Conservation (phyloP, 1,140 invertebrate species). For the Heliconius congener region DNA sequence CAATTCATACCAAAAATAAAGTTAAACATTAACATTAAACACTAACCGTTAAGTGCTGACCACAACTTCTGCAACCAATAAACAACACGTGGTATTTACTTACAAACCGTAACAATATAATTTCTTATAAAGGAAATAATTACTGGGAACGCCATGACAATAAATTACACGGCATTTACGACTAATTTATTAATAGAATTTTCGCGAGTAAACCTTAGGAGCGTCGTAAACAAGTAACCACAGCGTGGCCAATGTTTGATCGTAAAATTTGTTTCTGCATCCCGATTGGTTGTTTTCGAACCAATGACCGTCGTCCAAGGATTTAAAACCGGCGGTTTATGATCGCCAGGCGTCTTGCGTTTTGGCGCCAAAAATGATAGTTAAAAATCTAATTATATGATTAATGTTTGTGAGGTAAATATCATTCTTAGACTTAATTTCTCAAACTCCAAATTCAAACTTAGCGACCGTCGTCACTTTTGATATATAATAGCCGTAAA, state of each 20-base stretch:
- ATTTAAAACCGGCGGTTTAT: slow-evolving; percentile 79
- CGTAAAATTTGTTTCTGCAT: slow-evolving; percentile 67
- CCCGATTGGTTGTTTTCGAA: slow-evolving; percentile 61
- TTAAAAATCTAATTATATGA: slow-evolving; percentile 31
- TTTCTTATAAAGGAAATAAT: slow-evolving; percentile 77
- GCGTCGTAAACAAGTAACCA: slow-evolving; percentile 73
- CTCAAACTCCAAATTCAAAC: too few relatives aligned
- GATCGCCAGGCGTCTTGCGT: slow-evolving; percentile 66
- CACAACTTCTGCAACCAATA: slow-evolving; percentile 8
- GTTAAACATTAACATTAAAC: background rate
- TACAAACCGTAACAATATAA: slow-evolving; percentile 57
- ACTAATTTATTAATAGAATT: slow-evolving; percentile 81
- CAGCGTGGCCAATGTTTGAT: slow-evolving; percentile 61
- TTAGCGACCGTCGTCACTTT: too few relatives aligned
- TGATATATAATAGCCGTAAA: too few relatives aligned
- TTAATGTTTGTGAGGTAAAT: background rate
- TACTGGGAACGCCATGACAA: slow-evolving; percentile 68
- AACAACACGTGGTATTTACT: slow-evolving; percentile 21
- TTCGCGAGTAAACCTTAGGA: slow-evolving; percentile 74
- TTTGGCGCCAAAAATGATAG: slow-evolving; percentile 74
- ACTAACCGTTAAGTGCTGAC: background rate
- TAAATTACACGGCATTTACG: slow-evolving; percentile 74
- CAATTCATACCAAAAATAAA: background rate
- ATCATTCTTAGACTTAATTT: too few relatives aligned
- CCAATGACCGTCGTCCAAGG: slow-evolving; percentile 65